Evolutionary conservation across 2,797 vertebrate genomes (phyloP), one percentile per base, ranked within the genome.

Genomic region (Chelonia mydas): DNA sequence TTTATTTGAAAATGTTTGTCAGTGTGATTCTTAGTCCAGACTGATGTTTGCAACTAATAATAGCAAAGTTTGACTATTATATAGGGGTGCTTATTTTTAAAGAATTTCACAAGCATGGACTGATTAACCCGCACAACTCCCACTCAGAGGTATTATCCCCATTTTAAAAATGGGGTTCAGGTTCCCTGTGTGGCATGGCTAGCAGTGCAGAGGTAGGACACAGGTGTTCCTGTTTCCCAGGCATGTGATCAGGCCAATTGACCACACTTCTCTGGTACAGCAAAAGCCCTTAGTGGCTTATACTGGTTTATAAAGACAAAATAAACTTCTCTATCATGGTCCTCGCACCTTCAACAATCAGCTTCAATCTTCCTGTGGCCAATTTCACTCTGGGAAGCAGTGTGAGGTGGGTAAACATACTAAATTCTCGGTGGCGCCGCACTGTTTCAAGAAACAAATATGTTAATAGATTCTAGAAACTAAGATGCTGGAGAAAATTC

Each of bases 251-350:
- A 89, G 55, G 90, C 31, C 55, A 72, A 50, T 51, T 94, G 82
- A 77, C 41, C 3, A 50, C 81, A 96, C 85, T 55, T 68, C 88
- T 91, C 90, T 78, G 81, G 89, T 80, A 51, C 49, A 90, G 55
- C 84, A 82, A 82, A 94, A 87, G 13, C 83, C 51, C 80, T 90
- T 90, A 72, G 92, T 37, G 81, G 79, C 33, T 61, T 33, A 61
- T 13, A 77, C 88, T 85, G 90, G 53, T 61, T 89, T 92, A 0
- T 53, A 13, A 72, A 84, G 87, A 49, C 57, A 6, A 72, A 94
- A 72, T 68, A 76, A 95, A 90, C 83, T 57, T 79, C 76, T 86
- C 85, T 81, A 7, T 61, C 57, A 61, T 7, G 28, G 57, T 31
- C 57, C 11, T 33, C 12, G 15, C 11, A 61, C 57, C 28, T 92